Percentiles rank a stretch among this genome's conserved stretches.
These are phyloP conservation scores for Peromyscus eremicus DNA, from an alignment of 2,797 vertebrate species.

Conservation along the genomic window DNA sequence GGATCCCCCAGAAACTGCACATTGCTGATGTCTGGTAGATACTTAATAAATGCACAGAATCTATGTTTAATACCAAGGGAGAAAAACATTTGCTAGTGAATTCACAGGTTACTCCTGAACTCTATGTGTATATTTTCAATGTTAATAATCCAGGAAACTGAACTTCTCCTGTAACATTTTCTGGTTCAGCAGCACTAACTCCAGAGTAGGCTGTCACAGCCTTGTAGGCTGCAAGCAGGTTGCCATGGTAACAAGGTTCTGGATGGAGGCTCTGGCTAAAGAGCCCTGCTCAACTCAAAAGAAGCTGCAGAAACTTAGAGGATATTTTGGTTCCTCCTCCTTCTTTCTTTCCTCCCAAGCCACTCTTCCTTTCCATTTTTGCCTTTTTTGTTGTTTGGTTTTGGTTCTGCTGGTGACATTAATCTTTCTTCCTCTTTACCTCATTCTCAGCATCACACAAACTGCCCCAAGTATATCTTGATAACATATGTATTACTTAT, in stretches of 20 bases:
- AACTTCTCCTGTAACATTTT: constrained; percentile 73
- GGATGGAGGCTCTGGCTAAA: constrained; percentile 81
- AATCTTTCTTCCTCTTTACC: not conserved
- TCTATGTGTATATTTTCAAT: constrained; percentile 44
- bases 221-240: constrained; percentile 81
- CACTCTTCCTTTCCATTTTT: not conserved
- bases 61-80: constrained; percentile 1
- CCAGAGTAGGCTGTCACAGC: constrained; percentile 79
- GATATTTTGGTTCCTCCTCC: constrained; percentile 54
- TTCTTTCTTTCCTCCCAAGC: constrained; percentile 40
- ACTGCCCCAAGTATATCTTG: not conserved
- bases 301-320: constrained; percentile 72
- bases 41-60: not conserved
- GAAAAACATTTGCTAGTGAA: constrained; percentile 39
- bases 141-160: constrained; percentile 72
- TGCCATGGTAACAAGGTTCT: constrained; percentile 87
- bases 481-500: not conserved
- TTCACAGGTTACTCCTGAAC: not conserved
- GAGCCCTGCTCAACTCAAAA: constrained; percentile 74
- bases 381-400: not conserved
- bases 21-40: not conserved
- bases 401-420: not conserved
- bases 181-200: constrained; percentile 83
- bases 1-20: not conserved
- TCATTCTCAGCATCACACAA: not conserved